Percentiles rank a stretch among this genome's conserved stretches.
Conservation (phyloP, 2,888 invertebrate species). For the Drosophila peninsularis region DNA sequence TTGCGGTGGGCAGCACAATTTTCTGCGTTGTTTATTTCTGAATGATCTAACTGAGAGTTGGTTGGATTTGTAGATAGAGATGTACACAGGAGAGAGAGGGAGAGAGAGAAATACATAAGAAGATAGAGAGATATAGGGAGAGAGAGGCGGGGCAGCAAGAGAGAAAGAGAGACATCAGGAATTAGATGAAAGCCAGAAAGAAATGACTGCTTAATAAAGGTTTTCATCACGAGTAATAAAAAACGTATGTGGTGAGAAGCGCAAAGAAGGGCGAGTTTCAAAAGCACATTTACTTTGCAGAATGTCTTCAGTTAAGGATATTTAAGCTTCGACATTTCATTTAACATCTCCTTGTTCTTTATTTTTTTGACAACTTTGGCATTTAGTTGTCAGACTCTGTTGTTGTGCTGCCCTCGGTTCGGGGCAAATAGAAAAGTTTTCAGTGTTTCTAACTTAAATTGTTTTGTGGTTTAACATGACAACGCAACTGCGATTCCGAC, state of each 20-base stretch:
- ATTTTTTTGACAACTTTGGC: slow-evolving; percentile 44
- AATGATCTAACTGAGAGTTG: background rate
- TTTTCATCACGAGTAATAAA: background rate
- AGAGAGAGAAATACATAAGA: background rate
- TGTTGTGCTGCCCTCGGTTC: slow-evolving; percentile 33
- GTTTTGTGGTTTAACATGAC: slow-evolving; percentile 78
- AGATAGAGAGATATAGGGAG: background rate
- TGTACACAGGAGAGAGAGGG: background rate
- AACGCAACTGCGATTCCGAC: slow-evolving; percentile 33
- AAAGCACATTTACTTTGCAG: background rate
- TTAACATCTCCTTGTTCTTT: background rate
- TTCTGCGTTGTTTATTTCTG: slow-evolving; percentile 10
- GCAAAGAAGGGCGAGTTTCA: too few species aligned
- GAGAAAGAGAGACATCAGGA: too few species aligned
- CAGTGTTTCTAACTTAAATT: slow-evolving; percentile 78
- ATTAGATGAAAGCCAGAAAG: too few species aligned
- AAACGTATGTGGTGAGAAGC: background rate
- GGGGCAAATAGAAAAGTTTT: slow-evolving; percentile 75
- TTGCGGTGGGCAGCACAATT: slow-evolving; percentile 28
- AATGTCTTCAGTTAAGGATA: slow-evolving; percentile 1
- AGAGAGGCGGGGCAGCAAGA: too few species aligned
- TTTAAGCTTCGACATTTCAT: slow-evolving; percentile 8
- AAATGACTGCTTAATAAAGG: too few species aligned
- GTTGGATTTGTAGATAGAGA: background rate
- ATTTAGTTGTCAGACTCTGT: slow-evolving; percentile 41